A percentile compares a stretch with the other conserved stretches of the same genome.
These are phyloP conservation scores for Triplophysa rosa DNA, from an alignment of 2,113 vertebrate species.

Conservation along the genomic window DNA sequence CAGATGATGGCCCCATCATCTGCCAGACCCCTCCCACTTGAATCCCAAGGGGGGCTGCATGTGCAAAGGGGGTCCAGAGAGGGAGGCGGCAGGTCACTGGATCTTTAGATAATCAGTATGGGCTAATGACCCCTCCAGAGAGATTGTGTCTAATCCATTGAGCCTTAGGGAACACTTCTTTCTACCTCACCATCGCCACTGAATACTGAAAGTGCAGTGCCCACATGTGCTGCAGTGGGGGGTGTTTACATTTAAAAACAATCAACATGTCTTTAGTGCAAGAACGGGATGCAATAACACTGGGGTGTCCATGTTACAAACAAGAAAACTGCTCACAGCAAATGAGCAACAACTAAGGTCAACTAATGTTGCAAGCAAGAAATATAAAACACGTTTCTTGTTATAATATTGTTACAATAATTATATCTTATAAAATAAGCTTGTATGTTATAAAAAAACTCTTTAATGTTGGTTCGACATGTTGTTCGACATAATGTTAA, in stretches of 20 bases:
- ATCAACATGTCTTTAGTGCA: not conserved
- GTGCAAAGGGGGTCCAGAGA: slow-evolving; percentile 33
- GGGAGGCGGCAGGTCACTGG: slow-evolving; percentile 48
- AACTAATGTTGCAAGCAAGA: no score
- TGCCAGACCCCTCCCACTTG: slow-evolving; percentile 32
- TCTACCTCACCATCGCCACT: not conserved
- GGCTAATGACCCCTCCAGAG: slow-evolving; percentile 64
- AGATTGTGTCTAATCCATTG: slow-evolving; percentile 58
- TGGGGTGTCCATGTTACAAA: not conserved
- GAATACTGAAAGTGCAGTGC: slow-evolving; percentile 28
- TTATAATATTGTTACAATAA: no score
- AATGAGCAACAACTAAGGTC: no score
- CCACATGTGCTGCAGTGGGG: not conserved
- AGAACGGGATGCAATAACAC: not conserved
- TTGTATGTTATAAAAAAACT: no score
- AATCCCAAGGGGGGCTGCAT: slow-evolving; percentile 46
- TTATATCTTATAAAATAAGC: no score
- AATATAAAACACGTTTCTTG: not conserved
- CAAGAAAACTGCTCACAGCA: no score
- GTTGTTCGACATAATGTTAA: no score
- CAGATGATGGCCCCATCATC: slow-evolving; percentile 36
- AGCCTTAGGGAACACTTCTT: slow-evolving; percentile 38
- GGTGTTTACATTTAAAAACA: not conserved
- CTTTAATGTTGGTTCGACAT: no score
- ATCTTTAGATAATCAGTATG: slow-evolving; percentile 62